phyloP scores from a whole-genome alignment of 2,113 vertebrate genomes.

The Calyptomena viridis region DNA sequence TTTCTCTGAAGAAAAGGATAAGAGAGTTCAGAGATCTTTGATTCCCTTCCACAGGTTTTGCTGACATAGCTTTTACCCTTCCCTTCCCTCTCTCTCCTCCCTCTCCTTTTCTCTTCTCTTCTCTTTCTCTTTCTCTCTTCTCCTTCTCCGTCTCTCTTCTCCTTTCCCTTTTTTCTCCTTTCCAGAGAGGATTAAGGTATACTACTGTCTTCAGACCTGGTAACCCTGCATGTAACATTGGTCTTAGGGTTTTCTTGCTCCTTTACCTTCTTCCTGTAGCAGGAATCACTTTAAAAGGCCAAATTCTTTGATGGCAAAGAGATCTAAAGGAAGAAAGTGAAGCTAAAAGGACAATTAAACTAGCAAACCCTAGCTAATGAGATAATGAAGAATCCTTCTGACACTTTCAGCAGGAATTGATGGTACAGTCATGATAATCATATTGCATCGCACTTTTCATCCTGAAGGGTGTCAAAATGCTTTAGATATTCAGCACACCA shows the following conservation, averaged over 20 bases:
- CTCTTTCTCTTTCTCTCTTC: no score
- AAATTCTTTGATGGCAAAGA: background rate
- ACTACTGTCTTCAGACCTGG: background rate
- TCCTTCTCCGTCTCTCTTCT: no score
- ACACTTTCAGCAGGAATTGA: background rate
- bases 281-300: background rate
- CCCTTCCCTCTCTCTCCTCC: no score
- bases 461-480: background rate
- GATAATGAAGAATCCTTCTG: background rate
- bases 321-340: background rate
- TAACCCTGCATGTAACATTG: background rate
- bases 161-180: background rate
- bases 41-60: background rate
- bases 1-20: background rate
- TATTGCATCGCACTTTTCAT: background rate
- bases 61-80: background rate
- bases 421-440: background rate
- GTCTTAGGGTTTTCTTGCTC: background rate
- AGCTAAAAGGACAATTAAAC: slow-evolving; percentile 7
- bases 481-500: background rate
- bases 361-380: background rate
- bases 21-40: background rate
- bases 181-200: background rate
- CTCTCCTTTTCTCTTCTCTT: no score
- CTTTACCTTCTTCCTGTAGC: background rate